Conservation (phyloP, 64 coral and sea anemone genomes). For the Cladopsammia gracilis region DNA sequence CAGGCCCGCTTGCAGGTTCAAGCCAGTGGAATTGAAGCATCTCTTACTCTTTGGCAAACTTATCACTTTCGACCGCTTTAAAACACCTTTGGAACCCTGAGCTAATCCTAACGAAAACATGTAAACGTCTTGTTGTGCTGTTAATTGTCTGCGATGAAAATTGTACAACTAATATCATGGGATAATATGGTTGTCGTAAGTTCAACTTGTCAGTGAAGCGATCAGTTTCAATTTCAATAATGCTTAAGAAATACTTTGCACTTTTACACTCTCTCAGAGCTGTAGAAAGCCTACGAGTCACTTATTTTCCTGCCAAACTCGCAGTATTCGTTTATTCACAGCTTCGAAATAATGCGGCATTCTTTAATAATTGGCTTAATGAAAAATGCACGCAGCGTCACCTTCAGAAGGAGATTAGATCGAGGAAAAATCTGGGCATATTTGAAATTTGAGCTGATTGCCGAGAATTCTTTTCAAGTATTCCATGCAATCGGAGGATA, state of each 20-base stretch:
- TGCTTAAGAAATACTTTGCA: background rate
- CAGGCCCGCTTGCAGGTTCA: no score
- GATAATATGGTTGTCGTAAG: background rate
- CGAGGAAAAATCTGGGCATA: background rate
- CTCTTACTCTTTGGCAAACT: background rate
- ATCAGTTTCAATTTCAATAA: background rate
- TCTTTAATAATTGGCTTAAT: no score
- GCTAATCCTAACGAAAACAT: background rate
- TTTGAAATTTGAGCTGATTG: background rate
- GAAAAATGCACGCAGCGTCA: no score
- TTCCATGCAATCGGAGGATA: no score
- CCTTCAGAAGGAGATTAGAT: no score
- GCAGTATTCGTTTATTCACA: no score
- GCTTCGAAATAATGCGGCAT: no score
- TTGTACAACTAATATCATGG: background rate
- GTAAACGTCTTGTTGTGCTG: background rate
- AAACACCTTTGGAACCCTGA: background rate
- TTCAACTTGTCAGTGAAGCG: conserved; percentile 4
- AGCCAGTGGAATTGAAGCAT: background rate
- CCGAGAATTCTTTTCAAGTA: background rate
- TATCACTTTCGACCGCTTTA: background rate
- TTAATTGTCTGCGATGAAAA: background rate
- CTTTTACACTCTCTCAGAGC: no score
- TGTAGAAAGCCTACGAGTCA: background rate
- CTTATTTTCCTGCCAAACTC: background rate